phyloP scores from a whole-genome alignment of 2,888 invertebrate species.

The Pachymerium ferrugineum region DNA sequence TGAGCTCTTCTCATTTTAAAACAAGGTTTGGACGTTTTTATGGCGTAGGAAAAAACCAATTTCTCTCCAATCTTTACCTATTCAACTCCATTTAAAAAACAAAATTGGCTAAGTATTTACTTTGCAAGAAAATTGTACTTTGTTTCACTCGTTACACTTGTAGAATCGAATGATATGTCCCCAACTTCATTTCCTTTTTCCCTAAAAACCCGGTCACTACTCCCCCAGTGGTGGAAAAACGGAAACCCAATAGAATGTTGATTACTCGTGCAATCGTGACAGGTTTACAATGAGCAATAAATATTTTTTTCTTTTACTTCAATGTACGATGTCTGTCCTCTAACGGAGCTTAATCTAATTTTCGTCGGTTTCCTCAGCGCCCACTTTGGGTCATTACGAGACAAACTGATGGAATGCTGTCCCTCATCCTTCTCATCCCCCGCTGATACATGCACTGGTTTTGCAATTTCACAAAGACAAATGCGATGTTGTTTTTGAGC shows the following conservation, averaged over 20 bases:
- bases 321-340: neutral
- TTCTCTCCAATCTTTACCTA: too few species aligned
- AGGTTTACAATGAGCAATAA: neutral
- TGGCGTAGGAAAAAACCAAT: too few species aligned
- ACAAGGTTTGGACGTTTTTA: too few species aligned
- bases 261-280: neutral
- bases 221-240: neutral
- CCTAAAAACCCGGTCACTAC: too few species aligned
- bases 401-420: constrained; percentile 9
- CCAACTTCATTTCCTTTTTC: too few species aligned
- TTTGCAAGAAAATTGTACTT: too few species aligned
- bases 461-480: neutral
- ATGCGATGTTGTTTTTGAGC: neutral
- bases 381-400: neutral
- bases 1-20: neutral
- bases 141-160: neutral
- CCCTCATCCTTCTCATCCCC: neutral
- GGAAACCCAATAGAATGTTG: neutral
- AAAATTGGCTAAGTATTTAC: too few species aligned
- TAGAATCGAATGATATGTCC: too few species aligned
- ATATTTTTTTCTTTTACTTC: neutral
- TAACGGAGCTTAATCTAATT: neutral
- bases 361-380: neutral
- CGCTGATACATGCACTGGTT: neutral
- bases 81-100: too few species aligned